phyloP scores from a whole-genome alignment of 2,888 invertebrate genomes.

The Eucera pruinosa region DNA sequence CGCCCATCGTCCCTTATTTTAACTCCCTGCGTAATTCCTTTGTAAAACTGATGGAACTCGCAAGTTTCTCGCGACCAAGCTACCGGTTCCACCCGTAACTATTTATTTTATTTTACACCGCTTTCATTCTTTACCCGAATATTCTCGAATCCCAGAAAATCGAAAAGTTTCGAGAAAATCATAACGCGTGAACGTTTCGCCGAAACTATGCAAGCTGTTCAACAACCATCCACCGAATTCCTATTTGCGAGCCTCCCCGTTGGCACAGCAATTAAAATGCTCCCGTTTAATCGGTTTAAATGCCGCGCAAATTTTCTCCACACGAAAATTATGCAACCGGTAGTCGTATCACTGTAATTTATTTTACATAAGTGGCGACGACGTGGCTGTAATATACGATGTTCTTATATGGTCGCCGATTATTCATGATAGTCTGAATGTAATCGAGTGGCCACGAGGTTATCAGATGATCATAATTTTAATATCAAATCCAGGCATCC shows the following conservation, averaged over 20 bases:
- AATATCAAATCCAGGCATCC: constrained; percentile 42
- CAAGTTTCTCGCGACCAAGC: not conserved
- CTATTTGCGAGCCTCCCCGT: not conserved
- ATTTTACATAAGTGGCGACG: constrained; percentile 14
- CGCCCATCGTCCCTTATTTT: not conserved
- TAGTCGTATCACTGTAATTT: constrained; percentile 18
- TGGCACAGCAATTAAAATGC: constrained; percentile 32
- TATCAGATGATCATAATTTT: constrained; percentile 19
- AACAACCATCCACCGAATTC: not conserved
- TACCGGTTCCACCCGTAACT: not conserved
- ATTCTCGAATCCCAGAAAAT: not conserved
- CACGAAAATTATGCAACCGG: constrained; percentile 20
- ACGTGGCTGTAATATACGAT: not conserved
- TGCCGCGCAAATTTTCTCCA: not conserved
- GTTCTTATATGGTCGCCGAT: not conserved
- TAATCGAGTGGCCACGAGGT: not conserved
- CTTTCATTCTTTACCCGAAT: not conserved
- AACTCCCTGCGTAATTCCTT: constrained; percentile 1
- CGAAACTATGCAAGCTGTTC: not conserved
- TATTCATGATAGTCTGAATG: constrained; percentile 24
- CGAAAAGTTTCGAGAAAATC: not conserved
- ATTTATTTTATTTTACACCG: not conserved
- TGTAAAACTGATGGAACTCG: constrained; percentile 18
- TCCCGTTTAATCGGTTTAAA: constrained; percentile 2
- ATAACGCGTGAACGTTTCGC: not conserved